These are phyloP conservation scores for Eristalis intricaria DNA, from an alignment of 2,888 invertebrate species.

Conservation along the genomic window DNA sequence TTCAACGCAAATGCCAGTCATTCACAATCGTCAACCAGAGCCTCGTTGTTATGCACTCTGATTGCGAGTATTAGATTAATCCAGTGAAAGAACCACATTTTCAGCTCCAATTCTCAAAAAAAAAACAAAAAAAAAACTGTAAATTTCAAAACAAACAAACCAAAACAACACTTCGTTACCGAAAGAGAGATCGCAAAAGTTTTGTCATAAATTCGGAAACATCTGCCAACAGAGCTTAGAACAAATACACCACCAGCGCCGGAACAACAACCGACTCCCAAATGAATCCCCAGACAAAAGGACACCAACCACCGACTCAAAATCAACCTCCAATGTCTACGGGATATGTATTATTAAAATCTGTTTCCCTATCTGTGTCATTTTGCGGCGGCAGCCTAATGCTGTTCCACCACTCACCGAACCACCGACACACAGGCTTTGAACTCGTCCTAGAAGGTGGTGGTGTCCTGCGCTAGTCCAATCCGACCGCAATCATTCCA, in stretches of 20 bases:
- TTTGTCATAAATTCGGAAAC: constrained; percentile 53
- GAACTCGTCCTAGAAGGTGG: constrained; percentile 14
- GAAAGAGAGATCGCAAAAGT: constrained; percentile 29
- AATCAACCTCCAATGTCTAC: constrained; percentile 33
- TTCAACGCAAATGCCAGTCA: too few relatives aligned
- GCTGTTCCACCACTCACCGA: background rate
- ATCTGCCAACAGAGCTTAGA: constrained; percentile 52
- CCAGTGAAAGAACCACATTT: background rate
- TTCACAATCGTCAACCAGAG: too few relatives aligned
- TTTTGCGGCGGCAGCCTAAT: constrained; percentile 47
- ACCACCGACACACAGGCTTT: constrained; percentile 15
- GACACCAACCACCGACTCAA: background rate
- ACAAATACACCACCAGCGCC: constrained; percentile 21
- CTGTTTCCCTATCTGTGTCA: constrained; percentile 34
- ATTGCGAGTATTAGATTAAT: background rate
- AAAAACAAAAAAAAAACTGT: background rate
- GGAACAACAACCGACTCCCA: background rate
- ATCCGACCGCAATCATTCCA: constrained; percentile 64
- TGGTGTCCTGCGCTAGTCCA: constrained; percentile 3
- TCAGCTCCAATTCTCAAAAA: background rate
- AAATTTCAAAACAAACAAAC: background rate
- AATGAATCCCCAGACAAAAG: constrained; percentile 16
- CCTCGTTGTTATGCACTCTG: background rate
- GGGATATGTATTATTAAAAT: constrained; percentile 47
- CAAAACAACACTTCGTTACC: constrained; percentile 19